Base-by-base conservation (phyloP, 1,140 invertebrate genomes). In the Lepidurus packardi region DNA sequence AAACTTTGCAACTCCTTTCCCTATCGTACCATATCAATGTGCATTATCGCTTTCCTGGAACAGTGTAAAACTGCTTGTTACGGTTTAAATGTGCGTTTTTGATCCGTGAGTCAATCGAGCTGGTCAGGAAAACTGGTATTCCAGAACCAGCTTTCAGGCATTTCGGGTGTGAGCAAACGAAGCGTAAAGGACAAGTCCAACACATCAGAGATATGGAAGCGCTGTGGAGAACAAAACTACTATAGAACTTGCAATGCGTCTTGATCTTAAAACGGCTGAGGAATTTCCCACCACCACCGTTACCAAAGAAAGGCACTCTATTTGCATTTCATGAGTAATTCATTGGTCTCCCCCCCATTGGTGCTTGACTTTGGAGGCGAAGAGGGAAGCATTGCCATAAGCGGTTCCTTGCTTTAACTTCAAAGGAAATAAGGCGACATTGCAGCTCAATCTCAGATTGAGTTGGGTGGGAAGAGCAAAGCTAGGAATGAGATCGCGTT, bases 241-340 rank as follows among this genome's bases (percentile, higher is more conserved):
- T 65, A n/a, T 65, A 13, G 16, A 65, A 65, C 53, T 65, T 21
- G 21, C 21, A 13, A 65, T n/a, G 53, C 16, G 21, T 65, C 53
- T 65, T 65, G 53, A 65, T 34, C 34, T 34, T 34, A 34, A 34
- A 34, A 34, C 53, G 16, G 53, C 53, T 65, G 53, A 65, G 53
- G 53, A 65, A 65, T 65, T 65, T 65, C 53, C 53, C 53, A 65
- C 53, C 53, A 65, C 53, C 16, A 65, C 53, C 8, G 21, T 21
- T 7, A 13, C 53, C 16, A 65, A 65, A 21, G 21, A 65, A 65
- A 65, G 53, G 53, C 53, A 9, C 16, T 65, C 53, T 65, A 65
- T 65, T 65, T 65, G 53, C 53, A 65, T 65, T 65, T 65, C 53
- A 65, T 65, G 53, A 65, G 53, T 65, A 65, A 65, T 65, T 65